Evolutionary conservation across 2,113 vertebrate species (phyloP).

Genomic region (Stomatorhinus ivindoensis): DNA sequence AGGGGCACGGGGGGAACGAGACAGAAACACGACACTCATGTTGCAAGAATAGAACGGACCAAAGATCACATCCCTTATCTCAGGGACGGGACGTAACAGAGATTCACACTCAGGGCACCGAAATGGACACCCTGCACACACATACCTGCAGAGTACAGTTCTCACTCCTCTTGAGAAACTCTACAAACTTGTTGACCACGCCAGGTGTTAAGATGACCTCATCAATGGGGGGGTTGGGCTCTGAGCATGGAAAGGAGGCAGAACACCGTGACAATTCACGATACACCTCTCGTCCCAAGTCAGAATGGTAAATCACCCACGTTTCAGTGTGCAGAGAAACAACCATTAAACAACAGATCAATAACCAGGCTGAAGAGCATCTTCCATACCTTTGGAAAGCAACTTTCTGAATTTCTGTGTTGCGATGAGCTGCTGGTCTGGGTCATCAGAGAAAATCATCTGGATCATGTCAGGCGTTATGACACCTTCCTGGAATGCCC

Average conservation of each 20-base stretch:
- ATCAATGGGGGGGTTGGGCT: constrained; percentile 89
- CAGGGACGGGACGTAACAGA: background rate
- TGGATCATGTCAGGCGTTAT: constrained; percentile 85
- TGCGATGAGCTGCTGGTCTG: constrained; percentile 79
- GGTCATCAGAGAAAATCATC: constrained; percentile 87
- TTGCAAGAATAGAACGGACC: background rate
- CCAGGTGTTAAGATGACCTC: constrained; percentile 85
- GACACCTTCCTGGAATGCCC: constrained; percentile 71
- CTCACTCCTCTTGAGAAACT: constrained; percentile 80
- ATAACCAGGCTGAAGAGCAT: background rate
- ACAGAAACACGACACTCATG: background rate
- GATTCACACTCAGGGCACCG: background rate
- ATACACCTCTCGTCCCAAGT: background rate
- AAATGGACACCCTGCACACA: constrained; percentile 23
- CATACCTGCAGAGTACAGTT: constrained; percentile 84
- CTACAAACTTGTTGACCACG: constrained; percentile 82
- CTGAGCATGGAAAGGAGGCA: constrained; percentile 44
- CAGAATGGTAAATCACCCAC: background rate
- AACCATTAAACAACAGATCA: background rate
- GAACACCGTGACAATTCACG: background rate
- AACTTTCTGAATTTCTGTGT: constrained; percentile 88
- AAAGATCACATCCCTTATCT: background rate
- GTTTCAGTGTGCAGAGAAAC: background rate
- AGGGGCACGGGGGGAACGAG: background rate
- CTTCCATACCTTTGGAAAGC: constrained; percentile 72